Base-by-base conservation (phyloP, 2,888 invertebrate genomes). In the Pseudococcus jackbeardsleyi region DNA sequence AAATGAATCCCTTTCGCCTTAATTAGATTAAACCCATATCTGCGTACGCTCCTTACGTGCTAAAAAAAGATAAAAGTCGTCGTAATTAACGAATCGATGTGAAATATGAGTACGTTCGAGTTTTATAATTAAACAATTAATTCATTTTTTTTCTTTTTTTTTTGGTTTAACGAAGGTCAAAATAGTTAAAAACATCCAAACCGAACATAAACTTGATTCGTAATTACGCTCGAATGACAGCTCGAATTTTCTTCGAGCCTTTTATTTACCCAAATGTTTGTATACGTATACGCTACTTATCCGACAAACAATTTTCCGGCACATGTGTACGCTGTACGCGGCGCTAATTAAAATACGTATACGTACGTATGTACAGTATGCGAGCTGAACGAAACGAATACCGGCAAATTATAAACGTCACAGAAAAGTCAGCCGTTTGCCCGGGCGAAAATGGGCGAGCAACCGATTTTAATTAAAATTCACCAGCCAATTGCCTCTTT, bases 51-150 rank as follows among this genome's bases (percentile, higher is more conserved):
- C 72, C 17, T 72, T 72, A 72, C 15, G 33, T 9, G 12, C 54
- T 39, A 9, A 15, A 72, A 79, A 79, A 79, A 79, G 46, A 79
- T 82, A 82, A 82, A 82, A 46, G 9, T 79, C 79, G 46, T 33
- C 79, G 79, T 82, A 82, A 82, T 82, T 82, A 82, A 82, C 79
- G 79, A 82, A 46, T 82, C 79, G 79, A 82, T 82, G 46, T 82
- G 79, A 82, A 82, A 82, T 82, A 82, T 22, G 79, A 82, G 79
- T 82, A 12, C 79, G 79, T 39, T 82, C 79, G 46, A 82, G 79
- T 82, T 82, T 82, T 82, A 82, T 82, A 82, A 82, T 82, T 82
- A 82, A 82, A 82, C 79, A 82, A 82, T 82, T 82, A 82, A 82
- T 82, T 82, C 72, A 72, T 82, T 46, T 82, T 82, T 77, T 64